Evolutionary conservation across 1,140 invertebrate species (phyloP).

Genomic region (Dendroctonus ponderosae): DNA sequence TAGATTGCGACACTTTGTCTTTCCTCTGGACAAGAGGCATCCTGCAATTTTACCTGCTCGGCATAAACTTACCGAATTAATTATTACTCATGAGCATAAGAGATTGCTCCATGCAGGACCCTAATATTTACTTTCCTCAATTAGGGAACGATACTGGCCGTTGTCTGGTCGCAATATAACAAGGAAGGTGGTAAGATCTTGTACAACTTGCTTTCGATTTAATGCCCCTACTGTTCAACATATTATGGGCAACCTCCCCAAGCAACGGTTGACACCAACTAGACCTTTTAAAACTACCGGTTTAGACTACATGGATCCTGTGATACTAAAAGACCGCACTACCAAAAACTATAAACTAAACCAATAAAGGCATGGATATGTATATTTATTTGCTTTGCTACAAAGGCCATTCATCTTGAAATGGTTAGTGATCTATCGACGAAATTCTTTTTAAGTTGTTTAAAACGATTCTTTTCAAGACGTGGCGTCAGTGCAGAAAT

Average conservation of each 20-base stretch:
- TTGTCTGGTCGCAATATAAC: conserved; percentile 18
- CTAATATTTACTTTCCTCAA: conserved; percentile 20
- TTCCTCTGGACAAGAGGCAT: conserved; percentile 38
- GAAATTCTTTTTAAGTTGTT: conserved; percentile 15
- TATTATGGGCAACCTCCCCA: conserved; percentile 48
- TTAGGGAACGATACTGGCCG: conserved; percentile 41
- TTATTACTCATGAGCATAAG: conserved; percentile 37
- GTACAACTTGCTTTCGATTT: conserved; percentile 3
- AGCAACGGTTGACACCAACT: conserved; percentile 30
- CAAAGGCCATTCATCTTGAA: conserved; percentile 19
- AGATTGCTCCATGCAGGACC: conserved; percentile 38
- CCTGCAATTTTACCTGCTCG: conserved; percentile 40
- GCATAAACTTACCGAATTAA: conserved; percentile 29
- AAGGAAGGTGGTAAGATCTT: conserved; percentile 6
- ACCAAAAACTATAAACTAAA: conserved; percentile 3
- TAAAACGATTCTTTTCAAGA: conserved; percentile 43
- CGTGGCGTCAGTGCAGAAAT: conserved; percentile 27
- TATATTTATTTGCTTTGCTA: conserved; percentile 29
- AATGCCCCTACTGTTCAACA: background rate
- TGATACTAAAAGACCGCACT: conserved; percentile 16
- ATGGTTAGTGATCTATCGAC: conserved; percentile 6
- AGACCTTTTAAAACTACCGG: conserved; percentile 44
- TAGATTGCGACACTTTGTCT: conserved; percentile 34
- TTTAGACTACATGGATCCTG: conserved; percentile 35
- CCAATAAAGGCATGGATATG: conserved; percentile 16